Evolutionary conservation across 1,140 invertebrate species (phyloP).

Genomic region (Pectinophora gossypiella): DNA sequence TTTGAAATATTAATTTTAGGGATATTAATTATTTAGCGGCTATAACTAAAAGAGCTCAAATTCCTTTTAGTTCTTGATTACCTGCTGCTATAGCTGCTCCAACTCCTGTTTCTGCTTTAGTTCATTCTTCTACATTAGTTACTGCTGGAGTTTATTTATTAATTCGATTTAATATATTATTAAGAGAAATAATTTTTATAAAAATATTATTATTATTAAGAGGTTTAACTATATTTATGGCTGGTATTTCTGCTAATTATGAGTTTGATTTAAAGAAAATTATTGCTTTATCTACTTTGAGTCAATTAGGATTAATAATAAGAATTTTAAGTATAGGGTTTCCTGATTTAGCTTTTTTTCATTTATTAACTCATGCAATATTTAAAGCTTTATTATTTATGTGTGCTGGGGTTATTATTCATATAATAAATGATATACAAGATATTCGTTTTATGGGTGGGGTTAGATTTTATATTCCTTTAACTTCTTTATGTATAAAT

Average conservation of each 20-base stretch:
- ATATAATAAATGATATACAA: constrained; percentile 76
- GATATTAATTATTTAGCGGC: constrained; percentile 74
- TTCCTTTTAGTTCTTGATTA: too few species aligned
- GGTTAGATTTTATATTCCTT: constrained; percentile 22
- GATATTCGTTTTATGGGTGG: constrained; percentile 78
- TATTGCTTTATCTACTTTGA: constrained; percentile 84
- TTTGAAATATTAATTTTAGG: constrained; percentile 63
- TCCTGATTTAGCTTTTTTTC: constrained; percentile 76
- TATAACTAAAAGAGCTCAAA: too few species aligned
- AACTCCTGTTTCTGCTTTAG: constrained; percentile 83
- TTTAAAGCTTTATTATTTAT: constrained; percentile 39
- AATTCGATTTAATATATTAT: constrained; percentile 77
- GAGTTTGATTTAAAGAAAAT: constrained; percentile 82
- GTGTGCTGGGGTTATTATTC: constrained; percentile 73
- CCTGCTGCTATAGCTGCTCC: too few species aligned
- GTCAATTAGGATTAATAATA: constrained; percentile 82
- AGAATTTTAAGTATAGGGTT: constrained; percentile 72
- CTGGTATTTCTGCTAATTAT: too few species aligned
- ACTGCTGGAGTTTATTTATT: constrained; percentile 83
- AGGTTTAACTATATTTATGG: constrained; percentile 78
- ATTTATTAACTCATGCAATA: constrained; percentile 49
- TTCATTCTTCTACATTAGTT: constrained; percentile 85
- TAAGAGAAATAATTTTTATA: constrained; percentile 37
- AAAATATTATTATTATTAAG: constrained; percentile 67
- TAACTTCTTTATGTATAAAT: constrained; percentile 31